phyloP scores from a whole-genome alignment of 2,888 invertebrate species.

The Gymnosoma rotundatum region DNA sequence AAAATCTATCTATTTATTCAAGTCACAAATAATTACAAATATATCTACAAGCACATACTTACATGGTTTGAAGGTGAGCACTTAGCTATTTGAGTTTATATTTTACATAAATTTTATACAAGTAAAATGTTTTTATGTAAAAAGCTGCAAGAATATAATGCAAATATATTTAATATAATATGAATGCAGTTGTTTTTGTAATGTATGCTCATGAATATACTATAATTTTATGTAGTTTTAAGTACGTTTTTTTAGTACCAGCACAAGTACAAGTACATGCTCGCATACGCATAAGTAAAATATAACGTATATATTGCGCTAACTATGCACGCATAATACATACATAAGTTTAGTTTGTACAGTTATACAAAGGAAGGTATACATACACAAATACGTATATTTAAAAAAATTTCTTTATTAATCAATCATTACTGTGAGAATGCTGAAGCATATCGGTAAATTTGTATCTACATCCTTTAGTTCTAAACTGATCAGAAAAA shows the following conservation, averaged over 20 bases:
- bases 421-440: no score
- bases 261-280: not conserved
- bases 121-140: constrained; percentile 39
- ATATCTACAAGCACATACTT: constrained; percentile 14
- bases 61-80: constrained; percentile 18
- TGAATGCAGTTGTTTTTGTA: constrained; percentile 48
- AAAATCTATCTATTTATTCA: constrained; percentile 11
- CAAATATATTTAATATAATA: constrained; percentile 48
- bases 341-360: not conserved
- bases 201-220: not conserved
- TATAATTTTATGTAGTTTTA: constrained; percentile 28
- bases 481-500: no score
- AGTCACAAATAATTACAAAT: constrained; percentile 41
- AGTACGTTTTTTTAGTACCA: constrained; percentile 34
- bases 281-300: not conserved
- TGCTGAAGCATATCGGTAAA: no score
- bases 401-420: no score
- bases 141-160: constrained; percentile 52
- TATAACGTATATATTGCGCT: not conserved
- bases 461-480: no score
- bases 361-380: not conserved
- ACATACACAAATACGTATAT: no score
- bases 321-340: not conserved
- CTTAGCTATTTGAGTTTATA: constrained; percentile 6
- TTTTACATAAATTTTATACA: constrained; percentile 36